Base-by-base conservation (phyloP, 2,797 vertebrate genomes). In the Enteromius fasciolatus region DNA sequence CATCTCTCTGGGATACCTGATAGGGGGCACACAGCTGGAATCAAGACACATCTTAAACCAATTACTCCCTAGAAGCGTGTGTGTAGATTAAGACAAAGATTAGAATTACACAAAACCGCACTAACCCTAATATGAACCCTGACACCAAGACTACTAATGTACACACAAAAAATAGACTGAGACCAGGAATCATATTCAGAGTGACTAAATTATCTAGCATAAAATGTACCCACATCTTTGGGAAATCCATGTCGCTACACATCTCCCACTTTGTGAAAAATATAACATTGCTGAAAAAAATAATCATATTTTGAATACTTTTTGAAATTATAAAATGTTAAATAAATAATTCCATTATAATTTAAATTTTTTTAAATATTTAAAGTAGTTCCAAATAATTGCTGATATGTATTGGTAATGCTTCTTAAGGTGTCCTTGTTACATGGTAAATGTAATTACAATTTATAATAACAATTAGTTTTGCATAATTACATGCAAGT, bases 1-100 rank as follows among this genome's bases (percentile, higher is more conserved):
- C 66, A 63, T 80, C 73, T 73, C 85, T 81, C 75, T 81, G 73
- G 77, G 77, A 86, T 66, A 83, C 85, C 78, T 83, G 77, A 84
- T 75, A 84, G 77, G 72, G 70, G 78, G 83, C 68, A 80, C 77
- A 80, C 77, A 80, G 83, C 77, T 80, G 83, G 74, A 79, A 68
- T 84, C 75, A 48, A 88, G 46, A 66, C 61, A 76, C 72, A 76
- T 80, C 84, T 78, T 67, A 68, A 75, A 81, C 83, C 80, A 72
- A 68, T 83, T 83, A 80, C 44, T 68, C 8, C 54, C 12, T 70
- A 17, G 61, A 68, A 23, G 48, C n/a, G 14, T 76, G 79, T 59
- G 48, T 67, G 39, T 76, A 63, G 31, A 72, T 59, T 67, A 68
- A 64, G 70, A 78, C 52, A 25, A 70, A 72, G 57, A 68, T 76